Percentiles rank a stretch among this genome's conserved stretches.
phyloP scores from a whole-genome alignment of 2,113 vertebrate species.

The Neogobius melanostomus region DNA sequence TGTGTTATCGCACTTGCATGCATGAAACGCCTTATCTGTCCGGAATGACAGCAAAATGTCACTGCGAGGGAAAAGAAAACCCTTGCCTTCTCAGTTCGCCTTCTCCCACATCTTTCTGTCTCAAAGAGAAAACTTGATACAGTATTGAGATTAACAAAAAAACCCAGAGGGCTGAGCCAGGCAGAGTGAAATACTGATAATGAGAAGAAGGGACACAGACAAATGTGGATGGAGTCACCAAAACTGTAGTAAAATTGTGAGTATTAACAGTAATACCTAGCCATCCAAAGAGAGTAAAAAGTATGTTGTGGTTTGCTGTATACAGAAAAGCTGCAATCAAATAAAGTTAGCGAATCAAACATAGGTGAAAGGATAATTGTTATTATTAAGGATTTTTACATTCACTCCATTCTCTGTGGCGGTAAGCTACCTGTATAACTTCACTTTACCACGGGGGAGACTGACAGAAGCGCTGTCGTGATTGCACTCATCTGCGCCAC shows the following conservation, averaged over 20 bases:
- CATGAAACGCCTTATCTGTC: slow-evolving; percentile 41
- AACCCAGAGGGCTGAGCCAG: slow-evolving; percentile 1
- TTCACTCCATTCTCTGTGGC: too few species aligned
- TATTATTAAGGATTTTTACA: too few species aligned
- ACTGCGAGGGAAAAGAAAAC: slow-evolving; percentile 8
- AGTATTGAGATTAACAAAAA: slow-evolving; percentile 35
- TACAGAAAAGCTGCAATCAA: too few species aligned
- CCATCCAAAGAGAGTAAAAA: neutral
- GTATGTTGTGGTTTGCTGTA: too few species aligned
- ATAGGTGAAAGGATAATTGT: too few species aligned
- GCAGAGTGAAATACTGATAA: slow-evolving; percentile 31
- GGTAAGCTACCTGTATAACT: too few species aligned
- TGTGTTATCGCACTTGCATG: slow-evolving; percentile 28
- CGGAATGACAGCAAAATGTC: slow-evolving; percentile 34
- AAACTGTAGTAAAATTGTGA: neutral
- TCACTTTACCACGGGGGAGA: too few species aligned
- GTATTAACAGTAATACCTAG: neutral
- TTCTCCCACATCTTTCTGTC: slow-evolving; percentile 12
- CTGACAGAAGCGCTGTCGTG: too few species aligned
- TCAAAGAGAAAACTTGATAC: slow-evolving; percentile 21
- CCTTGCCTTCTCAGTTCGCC: slow-evolving; percentile 14
- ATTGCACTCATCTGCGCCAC: too few species aligned
- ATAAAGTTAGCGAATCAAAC: too few species aligned
- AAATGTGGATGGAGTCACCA: neutral
- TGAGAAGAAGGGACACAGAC: slow-evolving; percentile 17